These are phyloP conservation scores for Procambarus clarkii DNA, from an alignment of 1,140 invertebrate species.

Conservation along the genomic window DNA sequence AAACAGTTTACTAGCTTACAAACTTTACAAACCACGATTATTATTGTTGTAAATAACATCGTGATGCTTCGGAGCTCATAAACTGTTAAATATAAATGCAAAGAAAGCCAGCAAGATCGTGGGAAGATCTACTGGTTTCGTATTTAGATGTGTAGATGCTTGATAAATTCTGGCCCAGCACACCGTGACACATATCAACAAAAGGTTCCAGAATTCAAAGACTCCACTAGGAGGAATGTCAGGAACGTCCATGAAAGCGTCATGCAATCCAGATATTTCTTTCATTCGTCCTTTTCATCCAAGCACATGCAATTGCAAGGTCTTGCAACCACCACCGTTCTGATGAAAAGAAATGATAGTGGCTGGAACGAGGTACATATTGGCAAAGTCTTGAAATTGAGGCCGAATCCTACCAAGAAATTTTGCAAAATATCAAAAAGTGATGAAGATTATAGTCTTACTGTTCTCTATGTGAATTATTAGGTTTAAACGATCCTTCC, in stretches of 20 bases:
- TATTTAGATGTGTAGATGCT: too few relatives aligned
- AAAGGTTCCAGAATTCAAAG: not conserved
- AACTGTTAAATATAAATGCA: too few relatives aligned
- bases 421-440: not conserved
- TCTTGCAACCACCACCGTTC: not conserved
- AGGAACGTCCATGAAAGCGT: constrained; percentile 5
- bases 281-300: constrained; percentile 4
- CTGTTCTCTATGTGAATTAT: too few relatives aligned
- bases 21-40: too few relatives aligned
- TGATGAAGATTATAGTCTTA: too few relatives aligned
- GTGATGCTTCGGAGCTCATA: too few relatives aligned
- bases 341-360: not conserved
- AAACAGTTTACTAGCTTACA: too few relatives aligned
- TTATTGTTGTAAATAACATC: too few relatives aligned
- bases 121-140: too few relatives aligned
- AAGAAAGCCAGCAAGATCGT: too few relatives aligned
- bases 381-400: not conserved
- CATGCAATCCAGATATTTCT: not conserved
- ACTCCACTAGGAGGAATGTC: not conserved
- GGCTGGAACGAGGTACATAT: not conserved
- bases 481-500: too few relatives aligned
- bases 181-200: not conserved
- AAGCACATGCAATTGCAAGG: not conserved
- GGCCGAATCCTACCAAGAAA: not conserved
- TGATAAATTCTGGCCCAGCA: too few relatives aligned